A percentile compares a stretch with the other conserved stretches of the same genome.
phyloP scores from a whole-genome alignment of 2,797 vertebrate species.

The Sebastes trivittatus region DNA sequence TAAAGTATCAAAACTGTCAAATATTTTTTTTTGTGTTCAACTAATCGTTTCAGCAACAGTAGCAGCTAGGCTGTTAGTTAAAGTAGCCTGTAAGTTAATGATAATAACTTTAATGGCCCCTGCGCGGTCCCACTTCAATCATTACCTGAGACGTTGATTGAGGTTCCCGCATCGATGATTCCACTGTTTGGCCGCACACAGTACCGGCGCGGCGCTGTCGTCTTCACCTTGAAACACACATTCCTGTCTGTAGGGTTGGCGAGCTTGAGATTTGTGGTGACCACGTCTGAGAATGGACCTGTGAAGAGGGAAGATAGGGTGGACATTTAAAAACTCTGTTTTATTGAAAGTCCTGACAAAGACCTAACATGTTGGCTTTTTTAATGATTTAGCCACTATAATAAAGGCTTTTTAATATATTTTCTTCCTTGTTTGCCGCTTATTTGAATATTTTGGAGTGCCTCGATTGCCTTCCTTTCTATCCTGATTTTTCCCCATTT shows the following conservation, averaged over 20 bases:
- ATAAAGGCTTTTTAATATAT: too few relatives aligned
- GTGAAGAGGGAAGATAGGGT: conserved; percentile 21
- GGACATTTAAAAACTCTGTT: neutral
- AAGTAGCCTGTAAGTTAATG: neutral
- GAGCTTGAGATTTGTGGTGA: conserved; percentile 97
- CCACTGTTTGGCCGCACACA: conserved; percentile 99
- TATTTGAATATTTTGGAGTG: too few relatives aligned
- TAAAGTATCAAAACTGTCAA: neutral
- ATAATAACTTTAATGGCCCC: neutral
- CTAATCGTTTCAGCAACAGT: neutral
- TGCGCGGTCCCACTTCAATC: neutral
- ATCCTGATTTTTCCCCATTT: too few relatives aligned
- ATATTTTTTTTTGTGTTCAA: neutral
- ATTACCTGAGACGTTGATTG: conserved; percentile 96
- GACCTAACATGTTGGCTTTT: too few relatives aligned
- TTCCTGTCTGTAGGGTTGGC: conserved; percentile 96
- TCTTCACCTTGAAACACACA: conserved; percentile 99
- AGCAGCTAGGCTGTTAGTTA: neutral
- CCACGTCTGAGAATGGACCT: conserved; percentile 99
- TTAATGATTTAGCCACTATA: too few relatives aligned
- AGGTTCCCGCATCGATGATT: conserved; percentile 95
- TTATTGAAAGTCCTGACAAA: neutral
- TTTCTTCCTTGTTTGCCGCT: too few relatives aligned
- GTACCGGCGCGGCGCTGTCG: conserved; percentile 97
- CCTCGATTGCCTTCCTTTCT: too few relatives aligned